Base-by-base conservation (phyloP, 2,888 invertebrate genomes). In the Andrena chrysosceles region DNA sequence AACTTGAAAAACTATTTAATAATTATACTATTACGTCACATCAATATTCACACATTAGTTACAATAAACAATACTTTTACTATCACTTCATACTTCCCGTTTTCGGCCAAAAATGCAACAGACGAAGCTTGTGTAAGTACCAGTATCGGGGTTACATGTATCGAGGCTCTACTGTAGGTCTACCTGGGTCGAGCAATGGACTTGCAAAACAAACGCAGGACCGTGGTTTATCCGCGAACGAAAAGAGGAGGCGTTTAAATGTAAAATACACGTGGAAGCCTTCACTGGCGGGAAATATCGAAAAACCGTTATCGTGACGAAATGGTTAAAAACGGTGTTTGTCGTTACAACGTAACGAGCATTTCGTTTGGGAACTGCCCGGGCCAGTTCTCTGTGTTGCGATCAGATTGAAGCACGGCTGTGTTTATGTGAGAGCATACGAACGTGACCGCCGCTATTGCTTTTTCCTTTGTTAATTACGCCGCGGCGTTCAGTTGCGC, bases 391-490 rank as follows among this genome's bases (percentile, higher is more conserved):
- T 48, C 23, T 71, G 80, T 74, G 70, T 83, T 77, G 62, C 82
- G 83, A 74, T 82, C 77, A 77, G 82, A 83, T 83, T 83, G 83
- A 77, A 83, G 82, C 69, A 82, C 70, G 72, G 64, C 76, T 59
- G 56, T 74, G 77, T 82, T 82, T 73, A 77, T 73, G 83, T 74
- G 77, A 71, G 67, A 42, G 62, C 77, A 77, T 71, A 70, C 83
- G 81, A 81, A 73, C 77, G 72, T 54, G 68, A 52, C 73, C 69
- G 33, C 77, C 82, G 66, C 82, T 77, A 77, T 82, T 77, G 83
- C 82, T 83, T 83, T 82, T 82, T 83, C 82, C 82, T 83, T 83
- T 77, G 83, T 82, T 83, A 82, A 83, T 83, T 83, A 83, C 77
- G 73, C 73, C 62, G 67, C 66, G 64, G 70, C 70, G 66, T 74